Evolutionary conservation across 2,797 vertebrate genomes (phyloP).

Genomic region (Cryptoblepharus egeriae): DNA sequence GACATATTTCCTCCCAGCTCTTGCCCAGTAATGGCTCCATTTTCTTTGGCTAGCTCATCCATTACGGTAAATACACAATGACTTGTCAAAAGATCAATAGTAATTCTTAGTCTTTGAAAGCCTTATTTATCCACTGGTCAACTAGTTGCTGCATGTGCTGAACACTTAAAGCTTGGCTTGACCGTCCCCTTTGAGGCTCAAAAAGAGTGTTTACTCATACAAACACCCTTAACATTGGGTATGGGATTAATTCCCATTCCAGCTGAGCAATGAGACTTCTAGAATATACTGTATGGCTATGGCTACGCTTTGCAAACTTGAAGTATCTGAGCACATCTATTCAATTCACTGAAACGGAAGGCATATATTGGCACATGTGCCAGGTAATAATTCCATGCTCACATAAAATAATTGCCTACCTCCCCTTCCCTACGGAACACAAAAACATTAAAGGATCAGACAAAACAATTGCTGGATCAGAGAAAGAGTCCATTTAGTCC

Average conservation of each 20-base stretch:
- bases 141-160: conserved; percentile 41
- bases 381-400: too few species aligned
- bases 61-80: conserved; percentile 33
- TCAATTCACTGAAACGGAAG: neutral
- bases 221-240: conserved; percentile 33
- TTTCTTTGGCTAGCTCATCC: conserved; percentile 51
- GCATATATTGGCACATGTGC: too few species aligned
- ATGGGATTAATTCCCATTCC: conserved; percentile 4
- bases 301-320: neutral
- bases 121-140: conserved; percentile 45
- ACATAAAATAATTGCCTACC: too few species aligned
- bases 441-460: too few species aligned
- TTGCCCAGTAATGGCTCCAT: conserved; percentile 38
- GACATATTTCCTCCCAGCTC: neutral
- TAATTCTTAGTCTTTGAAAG: conserved; percentile 51
- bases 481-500: too few species aligned
- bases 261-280: conserved; percentile 39
- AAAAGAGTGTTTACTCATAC: neutral
- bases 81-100: conserved; percentile 60
- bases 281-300: conserved; percentile 28
- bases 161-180: neutral
- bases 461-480: too few species aligned
- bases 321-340: neutral
- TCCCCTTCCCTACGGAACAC: too few species aligned
- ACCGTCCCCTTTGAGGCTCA: neutral